These are phyloP conservation scores for Circaetus cinerascens DNA, from an alignment of 2,113 vertebrate genomes.

Conservation along the genomic window DNA sequence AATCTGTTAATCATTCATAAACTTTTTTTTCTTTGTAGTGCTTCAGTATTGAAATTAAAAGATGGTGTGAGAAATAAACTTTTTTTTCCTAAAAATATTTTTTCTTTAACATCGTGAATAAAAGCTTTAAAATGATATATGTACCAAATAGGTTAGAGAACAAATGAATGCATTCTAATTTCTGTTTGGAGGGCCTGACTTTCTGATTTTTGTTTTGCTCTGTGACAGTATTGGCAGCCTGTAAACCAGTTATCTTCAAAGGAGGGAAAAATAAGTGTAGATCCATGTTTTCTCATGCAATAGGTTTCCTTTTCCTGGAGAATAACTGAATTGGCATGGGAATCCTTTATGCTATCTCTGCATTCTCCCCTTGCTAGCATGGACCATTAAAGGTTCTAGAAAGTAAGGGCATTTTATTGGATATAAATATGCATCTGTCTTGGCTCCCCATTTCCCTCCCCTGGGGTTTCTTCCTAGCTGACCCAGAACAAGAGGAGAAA, in stretches of 20 bases:
- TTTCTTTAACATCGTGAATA: neutral
- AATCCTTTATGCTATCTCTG: neutral
- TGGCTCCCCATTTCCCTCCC: neutral
- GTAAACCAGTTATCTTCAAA: neutral
- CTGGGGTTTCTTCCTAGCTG: neutral
- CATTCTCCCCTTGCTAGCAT: neutral
- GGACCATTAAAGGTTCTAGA: neutral
- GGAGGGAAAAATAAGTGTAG: neutral
- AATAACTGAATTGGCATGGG: neutral
- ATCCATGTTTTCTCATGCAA: neutral
- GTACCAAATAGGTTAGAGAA: neutral
- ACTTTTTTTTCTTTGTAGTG: neutral
- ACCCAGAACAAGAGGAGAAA: neutral
- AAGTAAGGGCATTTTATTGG: neutral
- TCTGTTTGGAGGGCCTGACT: neutral
- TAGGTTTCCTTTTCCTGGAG: neutral
- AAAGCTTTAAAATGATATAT: neutral
- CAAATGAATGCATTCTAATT: neutral
- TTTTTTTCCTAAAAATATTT: neutral
- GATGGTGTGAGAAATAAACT: neutral
- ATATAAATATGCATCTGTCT: neutral
- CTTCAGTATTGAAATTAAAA: neutral
- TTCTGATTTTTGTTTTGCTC: neutral
- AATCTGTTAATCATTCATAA: neutral
- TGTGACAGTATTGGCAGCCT: neutral